Evolutionary conservation across 1,140 invertebrate species (phyloP), one percentile per base, ranked within the genome.

Genomic region (Nixonia krombeini): DNA sequence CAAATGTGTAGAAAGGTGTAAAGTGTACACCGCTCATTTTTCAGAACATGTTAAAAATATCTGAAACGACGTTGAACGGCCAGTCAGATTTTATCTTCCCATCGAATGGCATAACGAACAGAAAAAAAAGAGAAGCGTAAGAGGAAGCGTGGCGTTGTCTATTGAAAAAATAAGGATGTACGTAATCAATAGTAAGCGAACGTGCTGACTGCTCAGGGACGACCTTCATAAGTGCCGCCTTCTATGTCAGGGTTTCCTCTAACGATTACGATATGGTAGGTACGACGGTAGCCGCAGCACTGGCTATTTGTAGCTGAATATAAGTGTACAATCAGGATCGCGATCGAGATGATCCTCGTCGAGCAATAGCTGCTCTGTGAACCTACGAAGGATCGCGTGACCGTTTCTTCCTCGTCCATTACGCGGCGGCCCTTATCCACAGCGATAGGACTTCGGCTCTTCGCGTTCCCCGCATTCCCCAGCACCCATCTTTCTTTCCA

Each of bases 381-480:
- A 64, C 47, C 52, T 38, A 59, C 49, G 55, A 44, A 42, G 53
- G 66, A 75, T 79, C 75, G 76, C 74, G 70, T 77, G 75, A 75
- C 74, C 44, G 51, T 74, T 52, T 38, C 53, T 76, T 59, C 65
- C 65, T 66, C 50, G 41, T 52, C 51, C 50, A 72, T 72, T 72
- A 76, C 62, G 56, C 51, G 26, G 33, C 37, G 26, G 33, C 37
- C 38, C 44, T 69, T 72, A 72, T 72, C 72, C 55, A 45, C 47
- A 21, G 47, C 40, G 42, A 55, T 49, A 67, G 55, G 31, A 55
- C 23, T 41, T 10, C 17, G 57, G 21, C 21, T 65, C 61, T 55
- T 52, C 51, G 57, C 44, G 51, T 70, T 70, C 55, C 35, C 56
- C 47, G 94, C 93, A 57, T 82, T 92, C 16, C 88, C 90, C 51